Conservation (phyloP, 2,888 invertebrate species). For the Saturnia japonica region DNA sequence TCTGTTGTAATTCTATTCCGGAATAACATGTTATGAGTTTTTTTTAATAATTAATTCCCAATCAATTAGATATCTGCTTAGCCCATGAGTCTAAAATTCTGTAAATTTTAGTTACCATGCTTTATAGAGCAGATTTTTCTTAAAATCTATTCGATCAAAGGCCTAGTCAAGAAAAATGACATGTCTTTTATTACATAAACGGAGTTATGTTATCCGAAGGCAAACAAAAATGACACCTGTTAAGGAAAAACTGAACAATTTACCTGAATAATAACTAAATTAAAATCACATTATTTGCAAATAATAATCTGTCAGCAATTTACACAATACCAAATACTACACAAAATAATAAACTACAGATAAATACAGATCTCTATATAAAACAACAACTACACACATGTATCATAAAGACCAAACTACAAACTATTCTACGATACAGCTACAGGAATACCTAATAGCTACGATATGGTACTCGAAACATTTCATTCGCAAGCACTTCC, state of each 20-base stretch:
- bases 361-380: background rate
- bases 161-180: background rate
- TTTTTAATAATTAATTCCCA: too few species aligned
- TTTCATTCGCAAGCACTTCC: constrained; percentile 59
- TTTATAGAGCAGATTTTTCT: too few species aligned
- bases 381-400: background rate
- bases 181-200: background rate
- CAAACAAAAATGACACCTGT: background rate
- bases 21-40: too few species aligned
- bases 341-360: background rate
- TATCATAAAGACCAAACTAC: background rate
- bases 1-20: too few species aligned
- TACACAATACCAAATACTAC: background rate
- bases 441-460: constrained; percentile 54
- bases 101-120: too few species aligned
- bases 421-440: constrained; percentile 19
- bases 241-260: background rate
- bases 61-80: too few species aligned
- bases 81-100: background rate
- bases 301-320: background rate
- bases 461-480: constrained; percentile 66
- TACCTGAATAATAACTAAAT: background rate
- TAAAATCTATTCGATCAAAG: background rate
- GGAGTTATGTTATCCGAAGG: background rate
- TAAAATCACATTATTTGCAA: background rate